Conservation (phyloP, 2,888 invertebrate species). For the Ashinkailepas kermadecensis region DNA sequence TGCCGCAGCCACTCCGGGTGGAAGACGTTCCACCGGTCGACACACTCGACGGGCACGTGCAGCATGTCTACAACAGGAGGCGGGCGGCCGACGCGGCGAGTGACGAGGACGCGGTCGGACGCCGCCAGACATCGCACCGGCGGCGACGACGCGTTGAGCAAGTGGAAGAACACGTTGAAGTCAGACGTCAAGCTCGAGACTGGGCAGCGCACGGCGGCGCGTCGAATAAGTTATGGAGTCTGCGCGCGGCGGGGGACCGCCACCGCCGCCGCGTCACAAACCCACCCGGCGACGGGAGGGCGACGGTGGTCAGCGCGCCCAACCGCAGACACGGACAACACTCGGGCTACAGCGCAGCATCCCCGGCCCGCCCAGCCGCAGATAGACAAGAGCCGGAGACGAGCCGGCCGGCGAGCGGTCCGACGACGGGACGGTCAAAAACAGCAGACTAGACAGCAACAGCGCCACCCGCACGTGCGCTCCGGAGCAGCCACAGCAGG, state of each 20-base stretch:
- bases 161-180: background rate
- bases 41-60: background rate
- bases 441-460: constrained; percentile 1
- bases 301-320: background rate
- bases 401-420: background rate
- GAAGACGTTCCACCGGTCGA: constrained; percentile 4
- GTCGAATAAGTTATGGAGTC: too few species aligned
- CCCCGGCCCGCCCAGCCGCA: background rate
- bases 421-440: too few species aligned
- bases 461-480: background rate
- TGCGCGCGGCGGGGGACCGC: too few species aligned
- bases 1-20: constrained; percentile 1
- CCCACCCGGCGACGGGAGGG: background rate
- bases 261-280: background rate
- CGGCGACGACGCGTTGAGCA: background rate
- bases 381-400: background rate
- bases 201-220: background rate
- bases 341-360: background rate
- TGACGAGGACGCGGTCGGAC: too few species aligned
- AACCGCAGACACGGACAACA: background rate
- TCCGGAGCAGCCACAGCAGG: background rate
- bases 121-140: background rate
- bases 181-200: background rate
- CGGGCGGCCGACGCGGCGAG: too few species aligned
- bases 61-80: background rate